A percentile compares a stretch with the other conserved stretches of the same genome.
Evolutionary conservation across 2,113 vertebrate species (phyloP).

Genomic region (Apteryx mantelli): DNA sequence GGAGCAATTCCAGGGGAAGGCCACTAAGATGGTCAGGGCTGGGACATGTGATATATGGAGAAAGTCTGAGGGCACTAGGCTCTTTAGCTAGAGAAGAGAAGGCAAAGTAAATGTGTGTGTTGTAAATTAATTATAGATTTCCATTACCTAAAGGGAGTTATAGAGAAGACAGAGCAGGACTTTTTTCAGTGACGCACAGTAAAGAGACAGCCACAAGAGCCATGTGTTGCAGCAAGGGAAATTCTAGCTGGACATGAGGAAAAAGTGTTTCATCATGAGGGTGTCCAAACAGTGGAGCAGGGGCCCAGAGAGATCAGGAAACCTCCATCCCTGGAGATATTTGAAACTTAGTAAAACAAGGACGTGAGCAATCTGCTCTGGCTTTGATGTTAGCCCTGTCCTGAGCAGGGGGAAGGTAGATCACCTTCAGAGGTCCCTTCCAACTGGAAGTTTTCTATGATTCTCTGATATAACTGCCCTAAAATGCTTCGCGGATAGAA

Average conservation of each 20-base stretch:
- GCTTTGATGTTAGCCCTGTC: neutral
- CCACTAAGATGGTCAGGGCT: neutral
- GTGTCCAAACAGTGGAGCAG: too few relatives aligned
- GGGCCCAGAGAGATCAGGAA: neutral
- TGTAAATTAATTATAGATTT: neutral
- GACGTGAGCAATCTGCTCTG: neutral
- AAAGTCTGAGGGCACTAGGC: neutral
- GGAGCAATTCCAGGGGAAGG: neutral
- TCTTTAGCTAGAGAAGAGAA: neutral
- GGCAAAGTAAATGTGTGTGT: neutral
- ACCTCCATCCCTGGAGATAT: neutral
- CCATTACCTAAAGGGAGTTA: neutral
- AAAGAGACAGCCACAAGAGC: neutral
- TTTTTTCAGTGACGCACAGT: neutral
- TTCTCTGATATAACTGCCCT: neutral
- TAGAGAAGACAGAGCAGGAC: neutral
- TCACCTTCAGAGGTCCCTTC: neutral
- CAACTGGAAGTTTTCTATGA: accelerated
- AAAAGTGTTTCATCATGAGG: neutral
- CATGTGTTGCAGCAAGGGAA: neutral
- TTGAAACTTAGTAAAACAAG: neutral
- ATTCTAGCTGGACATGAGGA: neutral
- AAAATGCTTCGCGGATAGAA: neutral
- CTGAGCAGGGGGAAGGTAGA: neutral
- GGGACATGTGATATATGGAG: neutral